Evolutionary conservation across 2,797 vertebrate species (phyloP).

Genomic region (Chromobotia macracanthus): DNA sequence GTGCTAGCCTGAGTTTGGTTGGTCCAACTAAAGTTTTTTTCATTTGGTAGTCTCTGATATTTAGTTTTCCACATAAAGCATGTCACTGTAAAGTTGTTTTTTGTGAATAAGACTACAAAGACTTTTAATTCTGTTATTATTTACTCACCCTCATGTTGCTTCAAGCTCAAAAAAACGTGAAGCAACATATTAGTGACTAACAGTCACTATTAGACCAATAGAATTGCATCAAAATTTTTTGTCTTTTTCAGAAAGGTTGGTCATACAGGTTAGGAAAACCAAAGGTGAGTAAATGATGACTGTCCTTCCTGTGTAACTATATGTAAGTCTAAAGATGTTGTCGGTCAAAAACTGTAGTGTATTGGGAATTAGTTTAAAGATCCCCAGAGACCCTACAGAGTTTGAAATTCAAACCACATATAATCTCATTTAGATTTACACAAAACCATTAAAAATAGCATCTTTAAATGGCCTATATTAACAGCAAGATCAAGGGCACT

Average conservation of each 20-base stretch:
- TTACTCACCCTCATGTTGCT: neutral
- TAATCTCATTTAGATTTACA: too few relatives aligned
- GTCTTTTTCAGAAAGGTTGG: neutral
- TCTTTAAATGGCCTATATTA: too few relatives aligned
- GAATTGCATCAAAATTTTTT: neutral
- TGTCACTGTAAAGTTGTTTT: neutral
- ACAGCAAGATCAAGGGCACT: too few relatives aligned
- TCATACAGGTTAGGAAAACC: neutral
- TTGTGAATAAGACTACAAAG: neutral
- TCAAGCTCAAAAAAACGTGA: neutral
- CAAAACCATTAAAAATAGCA: too few relatives aligned
- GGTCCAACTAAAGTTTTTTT: too few relatives aligned
- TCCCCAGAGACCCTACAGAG: too few relatives aligned
- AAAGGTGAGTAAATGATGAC: conserved; percentile 40
- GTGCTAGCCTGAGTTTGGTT: conserved; percentile 1
- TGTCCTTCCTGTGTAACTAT: conserved; percentile 12
- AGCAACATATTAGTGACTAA: neutral
- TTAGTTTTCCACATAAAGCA: neutral
- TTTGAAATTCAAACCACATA: too few relatives aligned
- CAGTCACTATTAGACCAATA: neutral
- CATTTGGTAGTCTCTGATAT: neutral
- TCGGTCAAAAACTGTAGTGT: too few relatives aligned
- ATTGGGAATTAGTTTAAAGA: too few relatives aligned
- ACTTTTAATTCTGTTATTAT: neutral
- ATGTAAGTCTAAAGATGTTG: too few relatives aligned